Evolutionary conservation across 2,113 vertebrate genomes (phyloP), one percentile per base, ranked within the genome.

Genomic region (Procapra przewalskii): DNA sequence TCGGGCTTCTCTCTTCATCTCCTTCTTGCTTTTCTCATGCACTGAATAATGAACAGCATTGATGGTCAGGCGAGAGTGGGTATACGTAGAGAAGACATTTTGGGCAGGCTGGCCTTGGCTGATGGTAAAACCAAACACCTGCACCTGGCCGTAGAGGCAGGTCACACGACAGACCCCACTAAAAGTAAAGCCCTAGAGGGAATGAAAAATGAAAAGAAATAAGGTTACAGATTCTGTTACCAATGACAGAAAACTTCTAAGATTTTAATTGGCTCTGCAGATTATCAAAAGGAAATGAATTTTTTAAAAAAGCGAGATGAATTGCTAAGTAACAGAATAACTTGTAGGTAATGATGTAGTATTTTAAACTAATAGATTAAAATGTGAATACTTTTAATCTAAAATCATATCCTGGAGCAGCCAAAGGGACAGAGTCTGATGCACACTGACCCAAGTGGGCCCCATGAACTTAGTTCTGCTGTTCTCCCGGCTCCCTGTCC

Each of bases 81-180:
- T 99, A 1, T 99, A 98, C 0, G 99, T 99, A 0, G 99, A 99
- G 94, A 99, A 99, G 40, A 99, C 97, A 0, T 99, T 99, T 60
- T 99, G 99, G 0, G 99, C 98, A 96, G 99, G 99, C 97, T 99
- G 99, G 29, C 99, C 99, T 64, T 99, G 99, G 67, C 98, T 98
- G 1, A 99, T 99, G 52, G 98, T 99, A 97, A 99, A 99, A 2
- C 99, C 99, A 96, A 99, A 98, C 33, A 99, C 99, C 50, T 99
- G 99, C n/a, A 99, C 99, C 0, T 99, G 99, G 8, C 99, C 99
- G 0, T 99, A 99, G 27, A 99, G 98, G 98, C 99, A 99, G 1
- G 99, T 99, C 98, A 99, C 77, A 29, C 99, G 98, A 67, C 99
- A 99, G 48, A 99, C 99, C 5, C 99, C 99, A 0, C 99, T 98